Evolutionary conservation across 2,797 vertebrate species (phyloP).

Genomic region (Platyrinchus mystaceus): DNA sequence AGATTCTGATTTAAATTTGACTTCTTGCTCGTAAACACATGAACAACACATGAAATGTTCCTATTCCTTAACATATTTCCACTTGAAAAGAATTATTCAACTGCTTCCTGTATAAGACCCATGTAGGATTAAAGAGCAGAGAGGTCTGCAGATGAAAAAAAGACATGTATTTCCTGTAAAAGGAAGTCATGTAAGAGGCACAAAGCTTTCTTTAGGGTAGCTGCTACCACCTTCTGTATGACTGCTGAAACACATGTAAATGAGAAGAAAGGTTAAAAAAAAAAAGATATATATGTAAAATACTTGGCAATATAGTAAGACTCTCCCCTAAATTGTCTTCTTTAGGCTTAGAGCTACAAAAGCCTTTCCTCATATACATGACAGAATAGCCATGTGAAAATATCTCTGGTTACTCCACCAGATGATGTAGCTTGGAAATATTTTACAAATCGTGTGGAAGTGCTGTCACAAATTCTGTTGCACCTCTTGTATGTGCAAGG

Average conservation of each 20-base stretch:
- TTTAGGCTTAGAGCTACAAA: background rate
- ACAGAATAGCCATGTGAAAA: background rate
- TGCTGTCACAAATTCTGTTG: background rate
- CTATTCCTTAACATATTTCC: conserved; percentile 18
- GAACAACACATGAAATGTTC: conserved; percentile 31
- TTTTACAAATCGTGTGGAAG: background rate
- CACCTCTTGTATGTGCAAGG: background rate
- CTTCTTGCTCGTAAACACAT: conserved; percentile 46
- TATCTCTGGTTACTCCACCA: background rate
- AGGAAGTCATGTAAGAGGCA: conserved; percentile 4
- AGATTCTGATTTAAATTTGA: conserved; percentile 62
- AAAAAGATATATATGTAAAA: background rate
- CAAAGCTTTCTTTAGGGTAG: conserved; percentile 36
- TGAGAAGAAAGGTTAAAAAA: conserved; percentile 14
- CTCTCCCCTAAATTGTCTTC: background rate
- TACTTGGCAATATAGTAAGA: background rate
- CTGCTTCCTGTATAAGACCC: background rate
- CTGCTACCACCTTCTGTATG: conserved; percentile 68
- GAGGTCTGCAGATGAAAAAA: background rate
- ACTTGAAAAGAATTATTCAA: background rate
- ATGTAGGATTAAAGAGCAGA: background rate
- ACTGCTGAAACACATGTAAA: conserved; percentile 56
- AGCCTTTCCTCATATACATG: background rate
- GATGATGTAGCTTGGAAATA: background rate
- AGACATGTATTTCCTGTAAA: background rate